A percentile compares a stretch with the other conserved stretches of the same genome.
Conservation (phyloP, 2,888 invertebrate species). For the Tanaodytes sp. region DNA sequence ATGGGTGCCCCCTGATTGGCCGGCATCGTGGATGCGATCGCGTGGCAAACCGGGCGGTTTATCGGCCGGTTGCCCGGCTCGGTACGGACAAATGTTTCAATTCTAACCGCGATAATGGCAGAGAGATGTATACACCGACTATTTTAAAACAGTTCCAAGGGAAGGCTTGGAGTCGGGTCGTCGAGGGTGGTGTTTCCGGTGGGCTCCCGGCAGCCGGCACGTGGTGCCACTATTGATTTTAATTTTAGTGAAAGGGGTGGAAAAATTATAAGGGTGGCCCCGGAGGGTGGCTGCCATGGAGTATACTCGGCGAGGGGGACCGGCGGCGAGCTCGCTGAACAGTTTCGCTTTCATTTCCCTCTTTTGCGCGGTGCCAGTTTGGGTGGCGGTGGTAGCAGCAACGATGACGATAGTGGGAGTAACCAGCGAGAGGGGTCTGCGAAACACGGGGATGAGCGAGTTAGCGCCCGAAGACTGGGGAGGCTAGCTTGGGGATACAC, state of each 20-base stretch:
- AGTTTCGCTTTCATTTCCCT: constrained; percentile 72
- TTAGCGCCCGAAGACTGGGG: constrained; percentile 54
- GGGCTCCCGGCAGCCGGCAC: constrained; percentile 69
- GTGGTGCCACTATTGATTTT: constrained; percentile 74
- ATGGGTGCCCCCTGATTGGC: too few species aligned
- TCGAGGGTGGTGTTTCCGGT: constrained; percentile 62
- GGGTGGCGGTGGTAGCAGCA: constrained; percentile 51
- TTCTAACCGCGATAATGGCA: constrained; percentile 54
- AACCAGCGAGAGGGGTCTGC: constrained; percentile 55
- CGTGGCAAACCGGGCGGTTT: too few species aligned
- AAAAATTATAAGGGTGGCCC: constrained; percentile 73
- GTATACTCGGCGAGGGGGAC: constrained; percentile 52
- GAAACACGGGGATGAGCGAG: constrained; percentile 58
- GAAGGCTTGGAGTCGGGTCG: constrained; percentile 57
- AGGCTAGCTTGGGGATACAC: constrained; percentile 54
- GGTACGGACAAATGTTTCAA: constrained; percentile 60
- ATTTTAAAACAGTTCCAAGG: constrained; percentile 64
- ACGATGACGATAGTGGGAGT: constrained; percentile 55
- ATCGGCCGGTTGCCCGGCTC: too few species aligned
- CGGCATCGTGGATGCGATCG: too few species aligned
- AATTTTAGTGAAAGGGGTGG: constrained; percentile 74
- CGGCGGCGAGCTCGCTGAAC: constrained; percentile 65
- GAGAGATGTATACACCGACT: constrained; percentile 59
- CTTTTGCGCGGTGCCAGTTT: constrained; percentile 62
- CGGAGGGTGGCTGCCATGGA: constrained; percentile 59